Evolutionary conservation across 2,113 vertebrate genomes (phyloP).

Genomic region (Urocitellus parryii): DNA sequence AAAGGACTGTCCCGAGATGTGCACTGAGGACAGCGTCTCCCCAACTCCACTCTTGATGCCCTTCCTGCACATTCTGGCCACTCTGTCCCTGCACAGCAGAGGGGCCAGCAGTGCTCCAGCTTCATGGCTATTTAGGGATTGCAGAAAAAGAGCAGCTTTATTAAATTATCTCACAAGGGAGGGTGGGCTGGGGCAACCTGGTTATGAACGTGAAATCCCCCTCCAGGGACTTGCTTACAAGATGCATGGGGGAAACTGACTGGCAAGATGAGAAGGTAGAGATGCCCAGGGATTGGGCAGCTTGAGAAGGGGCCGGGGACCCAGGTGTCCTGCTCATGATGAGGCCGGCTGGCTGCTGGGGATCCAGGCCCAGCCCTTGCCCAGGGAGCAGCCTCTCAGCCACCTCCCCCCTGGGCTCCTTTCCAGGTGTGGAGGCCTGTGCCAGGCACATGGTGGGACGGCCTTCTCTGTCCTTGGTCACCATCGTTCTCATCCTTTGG

Average conservation of each 20-base stretch:
- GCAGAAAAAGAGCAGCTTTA: no score
- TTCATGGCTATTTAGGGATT: fast-evolving
- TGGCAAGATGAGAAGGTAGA: neutral
- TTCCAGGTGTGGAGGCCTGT: fast-evolving
- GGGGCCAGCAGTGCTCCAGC: fast-evolving
- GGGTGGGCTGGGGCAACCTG: no score
- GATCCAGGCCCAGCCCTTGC: neutral
- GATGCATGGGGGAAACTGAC: neutral
- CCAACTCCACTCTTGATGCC: fast-evolving
- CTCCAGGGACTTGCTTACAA: neutral
- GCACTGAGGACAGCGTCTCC: no score
- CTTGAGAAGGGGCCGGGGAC: neutral
- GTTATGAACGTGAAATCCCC: fast-evolving
- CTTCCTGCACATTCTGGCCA: fast-evolving
- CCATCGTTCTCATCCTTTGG: neutral
- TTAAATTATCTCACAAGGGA: fast-evolving
- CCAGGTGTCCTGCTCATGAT: fast-evolving
- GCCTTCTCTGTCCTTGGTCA: fast-evolving
- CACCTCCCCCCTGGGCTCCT: neutral
- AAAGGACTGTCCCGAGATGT: no score
- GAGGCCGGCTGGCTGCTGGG: neutral
- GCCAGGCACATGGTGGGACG: neutral
- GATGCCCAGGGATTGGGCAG: fast-evolving
- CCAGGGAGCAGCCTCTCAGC: no score
- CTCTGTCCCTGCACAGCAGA: fast-evolving